Base-by-base conservation (phyloP, 1,140 invertebrate genomes). In the Ptiloglossa arizonensis region DNA sequence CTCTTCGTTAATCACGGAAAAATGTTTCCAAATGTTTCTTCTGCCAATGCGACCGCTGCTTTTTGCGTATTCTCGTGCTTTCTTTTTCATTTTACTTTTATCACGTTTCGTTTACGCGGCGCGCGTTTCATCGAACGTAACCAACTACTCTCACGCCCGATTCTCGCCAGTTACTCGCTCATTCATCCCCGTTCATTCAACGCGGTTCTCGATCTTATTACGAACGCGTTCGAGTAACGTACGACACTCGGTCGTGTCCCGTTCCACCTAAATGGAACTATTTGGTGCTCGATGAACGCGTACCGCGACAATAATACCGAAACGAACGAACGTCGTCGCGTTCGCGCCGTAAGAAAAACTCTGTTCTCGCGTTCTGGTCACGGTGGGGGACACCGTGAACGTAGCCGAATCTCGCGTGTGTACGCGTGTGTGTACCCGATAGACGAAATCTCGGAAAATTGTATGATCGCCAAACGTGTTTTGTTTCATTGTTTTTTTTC, bases 401-500 rank as follows among this genome's bases (percentile, higher is more conserved):
- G 13, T 59, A 32, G 56, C 56, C 57, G 32, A 60, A 60, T 38
- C 19, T 56, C 54, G 24, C 15, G 54, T 32, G 54, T 32, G 11
- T n/a, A n/a, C n/a, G n/a, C n/a, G n/a, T n/a, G 59, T 22, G 35
- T 24, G 8, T 62, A 62, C 32, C 59, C 59, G 59, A 62, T 44
- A 62, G 32, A 60, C 57, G 35, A 59, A 50, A 56, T 59, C 22
- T 67, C 38, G 44, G 50, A 68, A 48, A 74, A 74, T 44, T 41
- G 24, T 74, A 27, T 71, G 41, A 41, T 56, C 72, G 72, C 72
- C 72, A 44, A 74, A 74, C 62, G 38, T 56, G 54, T 32, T 5
- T 50, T 29, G 6, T 1, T 54, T 24, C 52, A 4, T 56, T 56
- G 2, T 56, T 56, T 56, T 4, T 57, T 29, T 57, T 52, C n/a